Percentiles rank a stretch among this genome's conserved stretches.
phyloP scores from a whole-genome alignment of 2,113 vertebrate genomes.

The Halichoeres trimaculatus region DNA sequence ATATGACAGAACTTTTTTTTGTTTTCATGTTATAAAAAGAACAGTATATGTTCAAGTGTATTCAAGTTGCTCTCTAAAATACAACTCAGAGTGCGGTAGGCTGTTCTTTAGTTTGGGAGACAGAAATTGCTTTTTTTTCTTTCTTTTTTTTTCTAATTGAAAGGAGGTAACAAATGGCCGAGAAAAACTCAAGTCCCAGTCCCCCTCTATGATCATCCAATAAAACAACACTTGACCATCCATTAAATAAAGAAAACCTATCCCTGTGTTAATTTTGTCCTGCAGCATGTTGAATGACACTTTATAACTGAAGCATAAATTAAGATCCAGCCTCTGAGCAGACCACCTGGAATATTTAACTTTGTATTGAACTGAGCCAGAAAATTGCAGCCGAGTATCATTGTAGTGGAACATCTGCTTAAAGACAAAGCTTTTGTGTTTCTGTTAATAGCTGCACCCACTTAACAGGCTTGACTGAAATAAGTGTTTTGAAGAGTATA shows the following conservation, averaged over 20 bases:
- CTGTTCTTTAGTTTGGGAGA: background rate
- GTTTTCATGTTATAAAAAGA: too few relatives aligned
- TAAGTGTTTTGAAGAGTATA: conserved; percentile 56
- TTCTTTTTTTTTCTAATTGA: background rate
- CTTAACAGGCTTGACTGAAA: conserved; percentile 41
- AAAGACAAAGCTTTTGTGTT: conserved; percentile 48
- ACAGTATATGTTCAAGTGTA: too few relatives aligned
- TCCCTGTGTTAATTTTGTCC: background rate
- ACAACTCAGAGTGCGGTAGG: background rate
- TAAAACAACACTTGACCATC: background rate
- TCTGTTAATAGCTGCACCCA: conserved; percentile 42
- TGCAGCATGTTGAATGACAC: conserved; percentile 1
- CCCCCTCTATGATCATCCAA: background rate
- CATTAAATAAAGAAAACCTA: conserved; percentile 3
- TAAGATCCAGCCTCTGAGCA: conserved; percentile 9
- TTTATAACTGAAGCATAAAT: conserved; percentile 21
- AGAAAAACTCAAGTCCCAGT: background rate
- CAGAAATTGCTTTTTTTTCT: too few relatives aligned
- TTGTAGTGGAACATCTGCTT: conserved; percentile 48
- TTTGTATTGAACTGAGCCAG: conserved; percentile 14
- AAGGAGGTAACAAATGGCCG: background rate
- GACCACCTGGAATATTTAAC: conserved; percentile 24
- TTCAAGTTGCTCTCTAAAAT: too few relatives aligned
- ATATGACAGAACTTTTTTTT: too few relatives aligned
- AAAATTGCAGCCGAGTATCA: conserved; percentile 15